phyloP scores from a whole-genome alignment of 2,113 vertebrate species.

The Martes martes region DNA sequence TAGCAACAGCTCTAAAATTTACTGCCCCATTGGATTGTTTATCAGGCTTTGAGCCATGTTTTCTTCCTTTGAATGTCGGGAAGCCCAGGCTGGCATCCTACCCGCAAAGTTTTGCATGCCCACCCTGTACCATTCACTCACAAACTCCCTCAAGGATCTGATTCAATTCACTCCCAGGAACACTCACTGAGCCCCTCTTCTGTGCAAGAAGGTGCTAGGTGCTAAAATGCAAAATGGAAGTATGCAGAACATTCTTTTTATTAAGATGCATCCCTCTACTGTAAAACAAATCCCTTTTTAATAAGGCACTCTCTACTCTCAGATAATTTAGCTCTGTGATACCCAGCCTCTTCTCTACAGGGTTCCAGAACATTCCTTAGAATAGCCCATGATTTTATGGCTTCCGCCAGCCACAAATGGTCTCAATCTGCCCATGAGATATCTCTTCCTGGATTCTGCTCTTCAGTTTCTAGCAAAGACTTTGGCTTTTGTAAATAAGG shows the following conservation, averaged over 20 bases:
- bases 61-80: neutral
- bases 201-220: neutral
- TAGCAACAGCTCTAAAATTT: neutral
- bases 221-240: neutral
- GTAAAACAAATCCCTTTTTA: neutral
- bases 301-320: neutral
- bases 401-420: neutral
- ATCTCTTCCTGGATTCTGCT: neutral
- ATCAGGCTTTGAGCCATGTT: neutral
- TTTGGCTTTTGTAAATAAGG: neutral
- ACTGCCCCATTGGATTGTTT: neutral
- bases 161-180: neutral
- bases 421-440: neutral
- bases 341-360: neutral
- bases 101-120: neutral
- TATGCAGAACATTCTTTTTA: neutral
- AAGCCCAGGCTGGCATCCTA: neutral
- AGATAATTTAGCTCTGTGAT: neutral
- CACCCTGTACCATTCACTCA: neutral
- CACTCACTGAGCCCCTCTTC: neutral
- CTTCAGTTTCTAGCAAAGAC: neutral
- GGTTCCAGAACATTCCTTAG: neutral
- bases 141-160: neutral
- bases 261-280: neutral
- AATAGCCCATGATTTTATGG: neutral